Evolutionary conservation across 2,888 invertebrate species (phyloP).

Genomic region (Drosophila glabriapex): DNA sequence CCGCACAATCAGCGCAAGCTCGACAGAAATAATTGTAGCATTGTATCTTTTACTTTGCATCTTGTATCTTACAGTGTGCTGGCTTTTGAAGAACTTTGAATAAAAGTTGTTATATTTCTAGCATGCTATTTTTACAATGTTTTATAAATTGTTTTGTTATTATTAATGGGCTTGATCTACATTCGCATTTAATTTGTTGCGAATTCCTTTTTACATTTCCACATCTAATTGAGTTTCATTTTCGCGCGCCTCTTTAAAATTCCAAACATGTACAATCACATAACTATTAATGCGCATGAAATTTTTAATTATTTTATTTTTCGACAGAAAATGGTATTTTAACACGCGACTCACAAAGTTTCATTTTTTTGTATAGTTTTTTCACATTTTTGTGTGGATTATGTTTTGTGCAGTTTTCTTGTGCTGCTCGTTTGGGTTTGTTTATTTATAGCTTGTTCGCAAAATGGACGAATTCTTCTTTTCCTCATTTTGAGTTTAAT

Average conservation of each 20-base stretch:
- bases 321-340: slow-evolving; percentile 27
- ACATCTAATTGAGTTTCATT: slow-evolving; percentile 24
- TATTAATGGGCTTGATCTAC: slow-evolving; percentile 1
- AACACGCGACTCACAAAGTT: slow-evolving; percentile 29
- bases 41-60: slow-evolving; percentile 43
- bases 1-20: slow-evolving; percentile 76
- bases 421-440: slow-evolving; percentile 24
- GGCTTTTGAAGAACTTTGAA: slow-evolving; percentile 20
- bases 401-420: slow-evolving; percentile 15
- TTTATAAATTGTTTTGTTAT: slow-evolving; percentile 21
- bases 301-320: slow-evolving; percentile 3
- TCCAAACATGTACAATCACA: slow-evolving; percentile 26
- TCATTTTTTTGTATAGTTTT: slow-evolving; percentile 14
- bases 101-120: slow-evolving; percentile 25
- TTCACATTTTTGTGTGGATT: slow-evolving; percentile 21
- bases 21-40: slow-evolving; percentile 36
- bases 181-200: slow-evolving; percentile 14
- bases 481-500: slow-evolving; percentile 9
- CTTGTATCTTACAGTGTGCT: slow-evolving; percentile 17
- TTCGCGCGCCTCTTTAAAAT: slow-evolving; percentile 41
- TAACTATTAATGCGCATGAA: slow-evolving; percentile 18
- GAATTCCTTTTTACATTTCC: slow-evolving; percentile 5
- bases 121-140: background rate
- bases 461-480: slow-evolving; percentile 13
- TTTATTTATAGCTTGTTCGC: slow-evolving; percentile 51